phyloP scores from a whole-genome alignment of 2,797 vertebrate species.

The Acipenser ruthenus region DNA sequence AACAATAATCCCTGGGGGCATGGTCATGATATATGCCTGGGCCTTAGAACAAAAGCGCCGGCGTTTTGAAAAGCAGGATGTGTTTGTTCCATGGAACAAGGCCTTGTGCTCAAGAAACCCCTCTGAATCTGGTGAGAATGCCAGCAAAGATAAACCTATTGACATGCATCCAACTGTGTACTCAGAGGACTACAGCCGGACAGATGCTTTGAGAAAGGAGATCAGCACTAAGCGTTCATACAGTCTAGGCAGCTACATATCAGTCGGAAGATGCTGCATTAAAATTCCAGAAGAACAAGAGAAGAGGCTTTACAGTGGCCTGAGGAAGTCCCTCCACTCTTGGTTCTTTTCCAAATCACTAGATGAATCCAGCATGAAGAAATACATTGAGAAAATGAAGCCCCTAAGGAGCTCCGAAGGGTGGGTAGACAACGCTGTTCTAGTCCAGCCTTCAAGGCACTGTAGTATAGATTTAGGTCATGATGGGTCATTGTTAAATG shows the following conservation, averaged over 20 bases:
- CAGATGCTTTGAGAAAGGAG: slow-evolving; percentile 16
- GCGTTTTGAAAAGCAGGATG: slow-evolving; percentile 65
- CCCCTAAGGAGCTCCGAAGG: slow-evolving; percentile 25
- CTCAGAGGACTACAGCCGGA: not conserved
- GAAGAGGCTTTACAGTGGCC: slow-evolving; percentile 44
- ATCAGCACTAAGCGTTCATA: slow-evolving; percentile 28
- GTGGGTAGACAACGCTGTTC: slow-evolving; percentile 34
- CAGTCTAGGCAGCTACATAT: slow-evolving; percentile 21
- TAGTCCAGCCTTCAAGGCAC: slow-evolving; percentile 45
- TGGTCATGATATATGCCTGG: slow-evolving; percentile 72
- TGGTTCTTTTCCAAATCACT: slow-evolving; percentile 67
- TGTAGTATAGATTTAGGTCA: slow-evolving; percentile 45
- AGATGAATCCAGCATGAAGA: slow-evolving; percentile 55
- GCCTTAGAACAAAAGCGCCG: slow-evolving; percentile 71
- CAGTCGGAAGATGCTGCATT: slow-evolving; percentile 45
- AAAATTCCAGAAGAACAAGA: slow-evolving; percentile 40
- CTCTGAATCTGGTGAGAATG: slow-evolving; percentile 37
- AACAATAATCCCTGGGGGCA: slow-evolving; percentile 53
- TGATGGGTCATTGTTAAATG: slow-evolving; percentile 33
- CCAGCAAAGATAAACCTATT: slow-evolving; percentile 25
- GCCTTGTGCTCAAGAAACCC: slow-evolving; percentile 50
- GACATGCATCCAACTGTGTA: not conserved
- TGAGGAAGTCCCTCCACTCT: slow-evolving; percentile 59
- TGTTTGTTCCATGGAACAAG: slow-evolving; percentile 67
- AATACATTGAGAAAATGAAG: slow-evolving; percentile 44